Conservation (phyloP, 2,888 invertebrate genomes). For the Bugulina stolonifera region DNA sequence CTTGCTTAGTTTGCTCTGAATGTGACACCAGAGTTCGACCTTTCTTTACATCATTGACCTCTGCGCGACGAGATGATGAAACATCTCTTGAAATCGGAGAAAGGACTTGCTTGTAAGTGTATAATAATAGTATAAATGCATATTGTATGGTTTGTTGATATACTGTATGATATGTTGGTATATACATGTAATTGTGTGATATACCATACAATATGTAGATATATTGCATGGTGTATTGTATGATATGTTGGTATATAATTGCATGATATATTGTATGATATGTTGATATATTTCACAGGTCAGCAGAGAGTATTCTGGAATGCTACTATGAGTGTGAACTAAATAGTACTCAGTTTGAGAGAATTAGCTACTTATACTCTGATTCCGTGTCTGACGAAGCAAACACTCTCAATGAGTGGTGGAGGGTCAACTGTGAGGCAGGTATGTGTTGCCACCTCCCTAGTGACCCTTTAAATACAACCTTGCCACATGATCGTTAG, state of each 20-base stretch:
- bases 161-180: no score
- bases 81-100: not conserved
- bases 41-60: not conserved
- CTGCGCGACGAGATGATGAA: not conserved
- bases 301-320: not conserved
- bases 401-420: slow-evolving; percentile 17
- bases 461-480: no score
- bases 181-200: no score
- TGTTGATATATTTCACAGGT: no score
- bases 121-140: no score
- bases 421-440: slow-evolving; percentile 17
- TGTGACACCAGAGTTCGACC: not conserved
- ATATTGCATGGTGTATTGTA: no score
- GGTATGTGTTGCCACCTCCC: not conserved
- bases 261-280: no score
- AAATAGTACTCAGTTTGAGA: not conserved
- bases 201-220: no score
- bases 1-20: not conserved
- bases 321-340: not conserved
- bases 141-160: no score
- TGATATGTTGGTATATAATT: no score
- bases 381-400: not conserved
- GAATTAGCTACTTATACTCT: not conserved
- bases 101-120: not conserved
- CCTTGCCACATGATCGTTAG: no score